phyloP scores from a whole-genome alignment of 1,140 invertebrate genomes.

The Trichonephila inaurata region DNA sequence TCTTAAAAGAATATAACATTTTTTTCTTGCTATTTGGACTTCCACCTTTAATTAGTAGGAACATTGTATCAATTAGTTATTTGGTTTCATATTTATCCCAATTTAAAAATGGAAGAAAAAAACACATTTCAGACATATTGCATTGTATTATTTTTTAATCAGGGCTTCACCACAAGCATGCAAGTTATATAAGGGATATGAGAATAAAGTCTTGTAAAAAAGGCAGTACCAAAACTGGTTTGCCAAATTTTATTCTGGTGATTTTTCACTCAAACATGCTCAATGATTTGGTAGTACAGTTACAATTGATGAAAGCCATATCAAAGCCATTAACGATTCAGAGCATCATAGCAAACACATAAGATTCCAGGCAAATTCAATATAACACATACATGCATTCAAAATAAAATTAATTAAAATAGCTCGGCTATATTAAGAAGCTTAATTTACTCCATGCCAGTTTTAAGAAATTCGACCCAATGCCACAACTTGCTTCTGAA shows the following conservation, averaged over 20 bases:
- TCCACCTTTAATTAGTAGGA: too few relatives aligned
- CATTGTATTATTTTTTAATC: neutral
- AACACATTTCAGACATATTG: neutral
- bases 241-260: constrained; percentile 9
- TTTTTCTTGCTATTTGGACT: too few relatives aligned
- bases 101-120: neutral
- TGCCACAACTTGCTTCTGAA: neutral
- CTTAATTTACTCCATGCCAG: neutral
- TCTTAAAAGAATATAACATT: too few relatives aligned
- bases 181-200: neutral
- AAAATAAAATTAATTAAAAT: too few relatives aligned
- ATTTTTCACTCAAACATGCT: constrained; percentile 6
- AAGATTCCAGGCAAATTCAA: neutral
- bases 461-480: neutral
- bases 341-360: neutral
- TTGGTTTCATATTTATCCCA: too few relatives aligned
- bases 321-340: neutral
- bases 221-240: neutral
- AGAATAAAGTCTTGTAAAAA: neutral
- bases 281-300: neutral
- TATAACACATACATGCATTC: neutral
- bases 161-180: neutral
- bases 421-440: neutral
- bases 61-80: too few relatives aligned
- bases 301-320: constrained; percentile 3